Evolutionary conservation across 2,888 invertebrate species (phyloP).

Genomic region (Cephus spinipes): DNA sequence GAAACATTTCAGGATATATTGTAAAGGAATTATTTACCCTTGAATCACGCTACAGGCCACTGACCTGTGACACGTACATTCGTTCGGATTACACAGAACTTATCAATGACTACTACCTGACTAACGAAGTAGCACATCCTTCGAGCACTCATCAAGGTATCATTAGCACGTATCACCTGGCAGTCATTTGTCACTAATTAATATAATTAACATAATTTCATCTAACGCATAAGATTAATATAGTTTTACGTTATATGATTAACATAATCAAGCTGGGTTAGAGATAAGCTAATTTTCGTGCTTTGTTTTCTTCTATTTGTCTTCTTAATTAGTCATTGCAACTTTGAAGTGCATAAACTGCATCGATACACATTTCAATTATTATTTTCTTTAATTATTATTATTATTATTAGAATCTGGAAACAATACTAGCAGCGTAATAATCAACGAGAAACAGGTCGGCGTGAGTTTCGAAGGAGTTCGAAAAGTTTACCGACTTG

Average conservation of each 20-base stretch:
- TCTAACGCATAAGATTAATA: background rate
- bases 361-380: background rate
- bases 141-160: conserved; percentile 61
- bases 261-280: background rate
- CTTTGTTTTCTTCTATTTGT: background rate
- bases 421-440: conserved; percentile 37
- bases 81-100: conserved; percentile 49
- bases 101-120: conserved; percentile 63
- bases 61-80: background rate
- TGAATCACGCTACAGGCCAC: background rate
- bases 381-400: background rate
- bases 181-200: background rate
- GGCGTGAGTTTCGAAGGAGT: conserved; percentile 83
- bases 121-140: conserved; percentile 58
- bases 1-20: background rate
- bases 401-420: background rate
- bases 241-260: background rate
- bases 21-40: background rate
- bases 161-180: conserved; percentile 24
- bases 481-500: conserved; percentile 75
- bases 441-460: conserved; percentile 63
- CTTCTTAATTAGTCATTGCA: background rate
- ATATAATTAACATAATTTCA: background rate
- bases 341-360: background rate
- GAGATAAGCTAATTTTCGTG: background rate